Base-by-base conservation (phyloP, 2,113 vertebrate species). In the Herpailurus yagouaroundi region DNA sequence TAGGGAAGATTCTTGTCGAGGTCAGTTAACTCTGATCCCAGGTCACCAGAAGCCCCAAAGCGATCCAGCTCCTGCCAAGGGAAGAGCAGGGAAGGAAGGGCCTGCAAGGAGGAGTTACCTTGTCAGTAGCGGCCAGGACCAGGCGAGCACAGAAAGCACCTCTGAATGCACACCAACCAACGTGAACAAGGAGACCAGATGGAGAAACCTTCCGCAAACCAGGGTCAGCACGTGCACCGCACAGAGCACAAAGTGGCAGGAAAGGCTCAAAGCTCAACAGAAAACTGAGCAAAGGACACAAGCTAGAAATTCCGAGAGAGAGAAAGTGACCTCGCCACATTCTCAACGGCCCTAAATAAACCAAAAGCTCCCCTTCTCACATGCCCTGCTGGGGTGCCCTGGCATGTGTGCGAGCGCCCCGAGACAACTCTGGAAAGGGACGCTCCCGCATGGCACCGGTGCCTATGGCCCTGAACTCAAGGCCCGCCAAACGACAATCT, bases 401-500 rank as follows among this genome's bases (percentile, higher is more conserved):
- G 48, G 27, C 10, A n/a, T 5, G 11, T 1, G 2, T 50, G 14
- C 14, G 12, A 55, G 3, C 1, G 0, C 63, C 0, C 0, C 1
- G 1, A 3, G 48, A 23, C 4, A 0, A 3, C 84, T 64, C 29
- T 31, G n/a, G 14, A 57, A 4, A 23, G 69, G 23, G 45, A 4
- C 1, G 9, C 10, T 36, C 69, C 23, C 8, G 33, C 19, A 36
- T 15, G 4, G 38, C 55, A 50, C 25, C 0, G 1, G 29, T 0
- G 5, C 74, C 15, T 19, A 7, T 2, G 73, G 38, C 27, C 29
- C n/a, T 41, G n/a, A 45, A 55, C 33, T 10, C 1, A 66, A 14
- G 74, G 23, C 82, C 33, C 0, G 1, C 76, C 55, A 19, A 23
- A 80, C 57, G 87, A 74, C 19, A 13, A 48, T 50, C 41, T 33